These are phyloP conservation scores for Diabrotica balteata DNA, from an alignment of 2,888 invertebrate species.

Conservation along the genomic window DNA sequence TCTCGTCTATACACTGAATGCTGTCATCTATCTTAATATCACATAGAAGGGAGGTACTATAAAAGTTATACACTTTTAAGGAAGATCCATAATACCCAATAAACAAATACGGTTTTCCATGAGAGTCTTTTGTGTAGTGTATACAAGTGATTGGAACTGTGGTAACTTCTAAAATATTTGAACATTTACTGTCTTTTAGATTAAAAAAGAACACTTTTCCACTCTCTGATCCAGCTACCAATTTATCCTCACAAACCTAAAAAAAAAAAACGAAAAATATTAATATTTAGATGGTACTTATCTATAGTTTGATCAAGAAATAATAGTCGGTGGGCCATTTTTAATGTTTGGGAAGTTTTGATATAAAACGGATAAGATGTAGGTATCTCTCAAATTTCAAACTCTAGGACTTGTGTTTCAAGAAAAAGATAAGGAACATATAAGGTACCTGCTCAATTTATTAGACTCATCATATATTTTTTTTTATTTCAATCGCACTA, in stretches of 20 bases:
- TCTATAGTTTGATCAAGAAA: too few species aligned
- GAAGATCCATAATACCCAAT: conserved; percentile 70
- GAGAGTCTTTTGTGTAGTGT: conserved; percentile 59
- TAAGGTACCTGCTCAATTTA: too few species aligned
- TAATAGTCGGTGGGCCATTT: too few species aligned
- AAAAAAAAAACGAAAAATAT: conserved; percentile 52
- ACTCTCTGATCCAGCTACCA: conserved; percentile 70
- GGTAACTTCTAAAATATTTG: conserved; percentile 67
- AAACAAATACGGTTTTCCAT: conserved; percentile 61
- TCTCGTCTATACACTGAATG: conserved; percentile 76
- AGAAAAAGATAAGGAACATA: too few species aligned
- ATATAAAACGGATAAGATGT: too few species aligned
- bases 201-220: conserved; percentile 70
- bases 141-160: conserved; percentile 70
- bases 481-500: too few species aligned
- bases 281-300: background rate
- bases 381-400: too few species aligned
- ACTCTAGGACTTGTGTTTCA: too few species aligned
- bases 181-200: conserved; percentile 56
- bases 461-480: too few species aligned
- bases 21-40: conserved; percentile 68
- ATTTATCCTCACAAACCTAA: conserved; percentile 67
- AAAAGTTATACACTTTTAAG: conserved; percentile 68
- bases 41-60: conserved; percentile 64
- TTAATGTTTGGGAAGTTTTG: too few species aligned